Evolutionary conservation across 2,888 invertebrate species (phyloP), one percentile per base, ranked within the genome.

Genomic region (Leptinotarsa peninsularis): DNA sequence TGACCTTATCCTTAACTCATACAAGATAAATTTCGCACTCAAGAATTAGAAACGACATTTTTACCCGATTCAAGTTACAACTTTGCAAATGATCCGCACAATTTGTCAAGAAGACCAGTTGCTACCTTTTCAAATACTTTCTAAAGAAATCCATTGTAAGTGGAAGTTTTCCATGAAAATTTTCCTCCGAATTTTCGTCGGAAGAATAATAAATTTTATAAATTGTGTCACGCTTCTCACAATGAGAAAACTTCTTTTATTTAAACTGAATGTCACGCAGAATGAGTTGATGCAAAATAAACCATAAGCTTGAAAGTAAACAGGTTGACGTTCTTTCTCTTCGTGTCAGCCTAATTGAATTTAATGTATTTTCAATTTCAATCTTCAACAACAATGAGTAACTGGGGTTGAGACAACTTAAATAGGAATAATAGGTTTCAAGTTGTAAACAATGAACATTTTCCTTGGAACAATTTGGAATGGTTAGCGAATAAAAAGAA

Each of bases 121-220:
- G 71, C 72, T 75, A 72, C 75, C 75, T 75, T 75, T 72, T 60
- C 68, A 54, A 66, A 66, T 54, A 72, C 49, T 67, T 67, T 75
- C 72, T 54, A 63, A 67, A 72, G 75, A 71, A 72, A 63, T 68
- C 72, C 66, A 66, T 75, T 75, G 75, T 72, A 15, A 58, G 58
- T 58, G 14, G 23, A 58, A 58, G 58, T 58, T 58, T 58, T 23
- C 14, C 58, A 58, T 58, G 58, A 52, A 52, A 67, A 33, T 67
- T 67, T 67, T 21, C 14, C 49, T 7, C 18, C 27, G 67, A 23
- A 17, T 27, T 67, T 67, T 67, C 52, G 67, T 50, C 67, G 67
- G 7, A 10, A n/a, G 67, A 67, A 52, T 67, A 33, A 67, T 67
- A 52, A 52, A 67, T 67, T 67, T 67, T 52, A 58, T 58, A 58